Base-by-base conservation (phyloP, 2,797 vertebrate species). In the Chromis chromis region DNA sequence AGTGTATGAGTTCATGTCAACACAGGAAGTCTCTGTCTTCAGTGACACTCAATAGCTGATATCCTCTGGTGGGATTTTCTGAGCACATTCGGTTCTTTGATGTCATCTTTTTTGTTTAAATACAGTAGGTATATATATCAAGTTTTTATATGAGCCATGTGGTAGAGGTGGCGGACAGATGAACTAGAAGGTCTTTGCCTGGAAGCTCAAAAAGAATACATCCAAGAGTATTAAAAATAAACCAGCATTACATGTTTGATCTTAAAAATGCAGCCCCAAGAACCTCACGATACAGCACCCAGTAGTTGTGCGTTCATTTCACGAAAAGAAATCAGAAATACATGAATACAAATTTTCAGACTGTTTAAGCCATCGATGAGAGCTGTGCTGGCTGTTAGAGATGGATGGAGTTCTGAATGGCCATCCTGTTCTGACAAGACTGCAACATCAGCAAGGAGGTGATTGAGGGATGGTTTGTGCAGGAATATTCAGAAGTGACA, bases 1-100 rank as follows among this genome's bases (percentile, higher is more conserved):
- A 73, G 56, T 46, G 76, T 33, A 17, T 25, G 27, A 69, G 65
- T 74, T 81, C 66, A 81, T 78, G 70, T 86, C 56, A 86, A 77
- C 82, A 80, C 65, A 74, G 70, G 77, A 79, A 44, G 58, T 67
- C 46, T 57, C 33, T 31, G 31, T 67, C 64, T 81, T 61, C 33
- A 14, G 25, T 63, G 65, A 65, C 6, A 11, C 50, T 36, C 36
- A 25, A 8, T 25, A 0, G 24, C 56, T 70, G 11, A 54, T 53
- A 70, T 44, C 53, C 42, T 56, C 72, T 60, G 39, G 54, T 27
- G 57, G 69, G 53, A 63, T 61, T 28, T 8, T 64, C 36, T 22
- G 31, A 28, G 16, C 21, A 21, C 7, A 9, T 8, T 21, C 9
- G 1, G 19, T 48, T 39, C 21, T 81, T 75, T 79, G 65, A 61